Percentiles rank a stretch among this genome's conserved stretches.
phyloP scores from a whole-genome alignment of 64 coral and sea anemone species.

The Actinia tenebrosa region DNA sequence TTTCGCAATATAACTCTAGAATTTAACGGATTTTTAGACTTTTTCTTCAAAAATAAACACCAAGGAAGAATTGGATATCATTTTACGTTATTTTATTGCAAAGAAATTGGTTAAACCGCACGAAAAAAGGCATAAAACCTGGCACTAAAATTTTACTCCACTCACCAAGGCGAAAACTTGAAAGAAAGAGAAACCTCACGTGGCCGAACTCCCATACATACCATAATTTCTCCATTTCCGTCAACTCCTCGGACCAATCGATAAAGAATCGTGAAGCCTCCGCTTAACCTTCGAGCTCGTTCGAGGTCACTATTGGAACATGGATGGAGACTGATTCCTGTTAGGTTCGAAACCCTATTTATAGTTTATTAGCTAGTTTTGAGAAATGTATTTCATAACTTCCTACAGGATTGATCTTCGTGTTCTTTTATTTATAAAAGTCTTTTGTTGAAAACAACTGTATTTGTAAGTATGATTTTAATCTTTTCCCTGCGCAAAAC shows the following conservation, averaged over 20 bases:
- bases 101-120: neutral
- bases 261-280: neutral
- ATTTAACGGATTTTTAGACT: neutral
- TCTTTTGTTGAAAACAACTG: neutral
- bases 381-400: neutral
- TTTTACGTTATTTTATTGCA: neutral
- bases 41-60: neutral
- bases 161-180: conserved; percentile 70
- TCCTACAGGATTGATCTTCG: neutral
- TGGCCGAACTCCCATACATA: conserved; percentile 30
- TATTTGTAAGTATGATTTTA: neutral
- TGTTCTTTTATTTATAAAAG: neutral
- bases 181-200: conserved; percentile 78
- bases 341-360: neutral
- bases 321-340: neutral
- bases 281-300: neutral
- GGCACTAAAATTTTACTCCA: neutral
- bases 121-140: neutral
- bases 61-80: neutral
- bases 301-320: neutral
- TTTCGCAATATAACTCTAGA: too few relatives aligned
- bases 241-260: conserved; percentile 5
- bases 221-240: conserved; percentile 82
- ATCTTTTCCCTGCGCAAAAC: neutral
- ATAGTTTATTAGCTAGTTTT: neutral